These are phyloP conservation scores for Tor tambroides DNA, from an alignment of 2,113 vertebrate genomes.

Conservation along the genomic window DNA sequence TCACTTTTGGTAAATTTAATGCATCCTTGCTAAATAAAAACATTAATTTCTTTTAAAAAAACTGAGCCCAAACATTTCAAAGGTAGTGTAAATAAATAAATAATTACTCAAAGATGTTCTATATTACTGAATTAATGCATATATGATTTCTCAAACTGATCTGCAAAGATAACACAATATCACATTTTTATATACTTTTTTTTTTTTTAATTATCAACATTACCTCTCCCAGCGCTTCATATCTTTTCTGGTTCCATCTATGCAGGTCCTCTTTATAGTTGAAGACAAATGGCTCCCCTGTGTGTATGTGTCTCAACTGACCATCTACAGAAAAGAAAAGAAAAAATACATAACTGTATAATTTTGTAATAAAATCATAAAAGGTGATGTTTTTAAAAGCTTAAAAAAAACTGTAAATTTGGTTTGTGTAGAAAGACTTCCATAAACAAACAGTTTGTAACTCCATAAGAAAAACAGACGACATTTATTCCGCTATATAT, in stretches of 20 bases:
- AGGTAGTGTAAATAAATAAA: neutral
- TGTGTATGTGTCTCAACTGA: conserved; percentile 89
- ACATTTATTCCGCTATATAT: no score
- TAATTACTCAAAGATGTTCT: neutral
- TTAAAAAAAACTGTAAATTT: neutral
- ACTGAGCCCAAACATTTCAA: neutral
- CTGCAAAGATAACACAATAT: no score
- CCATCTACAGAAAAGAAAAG: conserved; percentile 72
- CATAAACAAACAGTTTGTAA: conserved; percentile 21
- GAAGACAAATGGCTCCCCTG: conserved; percentile 94
- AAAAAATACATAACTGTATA: neutral
- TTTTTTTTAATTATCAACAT: conserved; percentile 18
- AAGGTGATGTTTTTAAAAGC: neutral
- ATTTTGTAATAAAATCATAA: neutral
- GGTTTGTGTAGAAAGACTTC: neutral
- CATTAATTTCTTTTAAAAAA: no score
- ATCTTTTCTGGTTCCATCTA: conserved; percentile 98
- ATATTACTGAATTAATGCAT: neutral
- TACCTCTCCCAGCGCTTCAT: conserved; percentile 98
- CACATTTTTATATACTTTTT: neutral
- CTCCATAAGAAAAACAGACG: neutral
- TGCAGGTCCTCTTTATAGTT: conserved; percentile 96
- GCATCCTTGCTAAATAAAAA: no score
- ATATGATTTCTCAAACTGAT: neutral
- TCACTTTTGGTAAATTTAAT: no score